Evolutionary conservation across 2,797 vertebrate species (phyloP).

Genomic region (Lithobates sylvaticus): DNA sequence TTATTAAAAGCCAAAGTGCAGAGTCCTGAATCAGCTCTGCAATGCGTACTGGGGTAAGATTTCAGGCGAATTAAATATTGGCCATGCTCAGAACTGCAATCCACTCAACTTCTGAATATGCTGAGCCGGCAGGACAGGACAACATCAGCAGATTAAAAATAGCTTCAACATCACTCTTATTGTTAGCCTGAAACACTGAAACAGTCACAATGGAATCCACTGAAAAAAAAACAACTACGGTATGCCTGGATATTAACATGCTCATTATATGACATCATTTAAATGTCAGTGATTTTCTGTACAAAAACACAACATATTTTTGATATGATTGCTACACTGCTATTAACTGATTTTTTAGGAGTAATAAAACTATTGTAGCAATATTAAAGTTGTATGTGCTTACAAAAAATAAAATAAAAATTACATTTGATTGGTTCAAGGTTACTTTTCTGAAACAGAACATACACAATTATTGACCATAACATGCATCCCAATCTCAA

Average conservation of each 20-base stretch:
- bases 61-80: slow-evolving; percentile 45
- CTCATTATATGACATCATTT: slow-evolving; percentile 14
- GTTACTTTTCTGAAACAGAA: too few relatives aligned
- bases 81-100: slow-evolving; percentile 42
- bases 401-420: too few relatives aligned
- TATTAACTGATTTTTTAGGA: too few relatives aligned
- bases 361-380: too few relatives aligned
- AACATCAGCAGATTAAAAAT: slow-evolving; percentile 55
- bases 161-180: slow-evolving; percentile 52
- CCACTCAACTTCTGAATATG: slow-evolving; percentile 31
- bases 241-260: slow-evolving; percentile 23
- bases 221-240: slow-evolving; percentile 14
- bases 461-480: too few relatives aligned
- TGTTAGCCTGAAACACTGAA: slow-evolving; percentile 34
- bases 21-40: slow-evolving; percentile 30
- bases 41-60: slow-evolving; percentile 39
- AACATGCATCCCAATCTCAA: too few relatives aligned
- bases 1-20: slow-evolving; percentile 5
- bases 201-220: slow-evolving; percentile 30
- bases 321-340: too few relatives aligned
- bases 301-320: too few relatives aligned
- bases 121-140: slow-evolving; percentile 43
- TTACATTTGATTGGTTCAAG: too few relatives aligned
- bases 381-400: too few relatives aligned
- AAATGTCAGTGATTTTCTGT: too few relatives aligned